A percentile compares a stretch with the other conserved stretches of the same genome.
Conservation (phyloP, 2,888 invertebrate species). For the Priocnemis perturbator region DNA sequence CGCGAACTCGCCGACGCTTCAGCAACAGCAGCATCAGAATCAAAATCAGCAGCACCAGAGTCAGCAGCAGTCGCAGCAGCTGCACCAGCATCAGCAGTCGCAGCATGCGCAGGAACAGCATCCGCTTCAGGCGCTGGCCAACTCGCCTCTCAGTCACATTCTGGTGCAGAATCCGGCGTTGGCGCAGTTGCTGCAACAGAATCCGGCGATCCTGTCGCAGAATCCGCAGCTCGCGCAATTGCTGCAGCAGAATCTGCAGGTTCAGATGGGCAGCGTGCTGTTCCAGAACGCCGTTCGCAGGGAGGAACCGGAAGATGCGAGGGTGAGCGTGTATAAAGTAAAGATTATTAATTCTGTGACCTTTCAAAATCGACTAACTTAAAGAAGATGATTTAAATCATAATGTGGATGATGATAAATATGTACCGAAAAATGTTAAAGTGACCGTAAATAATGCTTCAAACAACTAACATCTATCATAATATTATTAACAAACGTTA, state of each 20-base stretch:
- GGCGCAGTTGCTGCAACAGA: constrained; percentile 71
- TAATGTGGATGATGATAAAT: too few relatives aligned
- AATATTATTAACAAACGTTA: neutral
- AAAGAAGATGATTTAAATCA: too few relatives aligned
- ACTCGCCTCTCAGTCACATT: constrained; percentile 69
- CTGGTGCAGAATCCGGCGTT: constrained; percentile 71
- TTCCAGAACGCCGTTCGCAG: constrained; percentile 62
- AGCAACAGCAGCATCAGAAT: constrained; percentile 33
- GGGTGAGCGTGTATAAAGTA: constrained; percentile 69
- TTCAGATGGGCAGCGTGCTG: constrained; percentile 70
- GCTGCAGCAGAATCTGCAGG: constrained; percentile 72
- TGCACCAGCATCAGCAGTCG: too few relatives aligned
- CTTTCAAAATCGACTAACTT: neutral
- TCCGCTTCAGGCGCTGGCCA: constrained; percentile 55
- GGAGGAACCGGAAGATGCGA: constrained; percentile 68
- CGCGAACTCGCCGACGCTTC: constrained; percentile 54
- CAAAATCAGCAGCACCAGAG: constrained; percentile 29
- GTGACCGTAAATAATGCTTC: too few relatives aligned
- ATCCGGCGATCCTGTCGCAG: constrained; percentile 70
- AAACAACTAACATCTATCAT: too few relatives aligned
- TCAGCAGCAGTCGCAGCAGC: constrained; percentile 17
- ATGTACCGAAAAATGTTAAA: too few relatives aligned
- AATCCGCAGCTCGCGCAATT: constrained; percentile 72
- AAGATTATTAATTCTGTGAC: too few relatives aligned
- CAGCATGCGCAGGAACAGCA: constrained; percentile 41